These are phyloP conservation scores for Ariolimax columbianus DNA, from an alignment of 2,888 invertebrate genomes.

Conservation along the genomic window DNA sequence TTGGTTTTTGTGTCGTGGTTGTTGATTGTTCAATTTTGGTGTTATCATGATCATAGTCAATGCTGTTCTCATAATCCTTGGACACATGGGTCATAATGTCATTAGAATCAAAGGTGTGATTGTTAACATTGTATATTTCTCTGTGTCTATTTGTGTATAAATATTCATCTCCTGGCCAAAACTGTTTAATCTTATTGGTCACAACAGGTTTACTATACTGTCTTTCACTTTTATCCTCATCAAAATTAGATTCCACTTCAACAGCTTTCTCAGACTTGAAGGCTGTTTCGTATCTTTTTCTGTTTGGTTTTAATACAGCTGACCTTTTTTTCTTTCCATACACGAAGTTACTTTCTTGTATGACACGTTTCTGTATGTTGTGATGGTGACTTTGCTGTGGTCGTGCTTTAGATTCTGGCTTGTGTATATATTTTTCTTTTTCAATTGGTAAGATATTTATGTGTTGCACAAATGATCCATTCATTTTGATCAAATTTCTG, in stretches of 20 bases:
- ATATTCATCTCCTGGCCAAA: not conserved
- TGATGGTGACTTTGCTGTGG: not conserved
- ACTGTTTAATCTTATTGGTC: not conserved
- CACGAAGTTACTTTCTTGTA: not conserved
- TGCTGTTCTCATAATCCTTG: not conserved
- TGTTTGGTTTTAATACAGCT: not conserved
- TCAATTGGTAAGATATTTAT: not conserved
- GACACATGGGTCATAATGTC: not conserved
- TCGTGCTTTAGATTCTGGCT: not conserved
- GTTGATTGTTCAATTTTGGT: not conserved
- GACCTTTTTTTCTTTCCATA: not conserved
- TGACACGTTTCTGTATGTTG: too few relatives aligned
- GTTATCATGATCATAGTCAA: conserved; percentile 21
- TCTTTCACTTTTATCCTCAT: conserved; percentile 6
- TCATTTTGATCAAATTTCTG: not conserved
- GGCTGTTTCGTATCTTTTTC: not conserved
- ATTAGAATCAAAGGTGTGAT: conserved; percentile 4
- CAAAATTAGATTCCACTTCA: not conserved
- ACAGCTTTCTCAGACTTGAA: not conserved
- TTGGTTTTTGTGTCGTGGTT: conserved; percentile 17
- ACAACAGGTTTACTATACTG: not conserved
- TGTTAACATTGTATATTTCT: not conserved
- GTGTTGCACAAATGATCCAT: not conserved
- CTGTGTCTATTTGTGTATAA: not conserved
- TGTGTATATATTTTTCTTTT: too few relatives aligned